Percentiles rank a stretch among this genome's conserved stretches.
Conservation (phyloP, 2,888 invertebrate genomes). For the Adineta ricciae region DNA sequence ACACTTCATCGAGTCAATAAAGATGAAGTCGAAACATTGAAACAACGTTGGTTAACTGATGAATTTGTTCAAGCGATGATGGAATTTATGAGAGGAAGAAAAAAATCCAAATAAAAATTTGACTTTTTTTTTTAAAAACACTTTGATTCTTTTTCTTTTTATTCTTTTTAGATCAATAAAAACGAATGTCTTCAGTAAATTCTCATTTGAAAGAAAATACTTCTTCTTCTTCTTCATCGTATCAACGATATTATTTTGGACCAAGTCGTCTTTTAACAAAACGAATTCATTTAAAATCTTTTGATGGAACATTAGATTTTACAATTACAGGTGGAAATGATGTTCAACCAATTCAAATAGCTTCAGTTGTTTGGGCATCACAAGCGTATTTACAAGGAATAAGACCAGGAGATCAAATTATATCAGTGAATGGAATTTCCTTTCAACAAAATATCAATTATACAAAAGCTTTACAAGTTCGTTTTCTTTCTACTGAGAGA, state of each 20-base stretch:
- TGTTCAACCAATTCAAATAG: neutral
- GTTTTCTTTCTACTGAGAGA: too few species aligned
- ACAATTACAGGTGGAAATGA: constrained; percentile 1
- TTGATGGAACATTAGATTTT: neutral
- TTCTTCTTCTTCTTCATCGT: neutral
- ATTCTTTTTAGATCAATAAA: neutral
- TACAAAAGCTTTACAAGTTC: neutral
- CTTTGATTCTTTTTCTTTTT: neutral
- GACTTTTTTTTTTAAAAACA: too few species aligned
- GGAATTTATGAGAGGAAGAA: constrained; percentile 45
- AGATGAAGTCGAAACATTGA: constrained; percentile 61
- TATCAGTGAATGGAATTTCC: neutral
- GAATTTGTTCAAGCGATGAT: constrained; percentile 60
- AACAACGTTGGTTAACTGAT: constrained; percentile 59
- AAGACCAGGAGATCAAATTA: constrained; percentile 13
- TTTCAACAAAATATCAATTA: constrained; percentile 1
- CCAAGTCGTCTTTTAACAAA: neutral
- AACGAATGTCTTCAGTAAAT: neutral
- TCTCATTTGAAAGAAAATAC: neutral
- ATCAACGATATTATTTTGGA: neutral
- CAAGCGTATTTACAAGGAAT: constrained; percentile 17
- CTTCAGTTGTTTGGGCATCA: constrained; percentile 1
- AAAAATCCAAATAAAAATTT: neutral
- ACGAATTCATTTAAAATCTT: neutral
- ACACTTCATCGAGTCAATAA: constrained; percentile 61